phyloP scores from a whole-genome alignment of 2,113 vertebrate genomes.

The Thunnus maccoyii region DNA sequence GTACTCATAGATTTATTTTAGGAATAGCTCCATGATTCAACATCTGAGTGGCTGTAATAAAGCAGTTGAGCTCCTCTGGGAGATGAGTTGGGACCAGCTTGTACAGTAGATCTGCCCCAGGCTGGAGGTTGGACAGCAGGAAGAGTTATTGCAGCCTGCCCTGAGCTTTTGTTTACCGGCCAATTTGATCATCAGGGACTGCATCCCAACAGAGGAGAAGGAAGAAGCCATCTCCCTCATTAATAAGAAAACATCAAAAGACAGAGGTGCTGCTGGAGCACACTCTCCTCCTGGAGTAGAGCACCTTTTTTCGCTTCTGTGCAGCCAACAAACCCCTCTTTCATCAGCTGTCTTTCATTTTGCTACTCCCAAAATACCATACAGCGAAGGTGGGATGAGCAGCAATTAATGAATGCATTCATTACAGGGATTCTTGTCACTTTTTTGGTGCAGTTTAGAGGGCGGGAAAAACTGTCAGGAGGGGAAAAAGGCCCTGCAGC shows the following conservation, averaged over 20 bases:
- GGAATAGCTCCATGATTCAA: conserved; percentile 66
- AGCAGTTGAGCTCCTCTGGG: conserved; percentile 45
- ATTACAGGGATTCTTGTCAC: conserved; percentile 43
- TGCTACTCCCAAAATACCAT: conserved; percentile 52
- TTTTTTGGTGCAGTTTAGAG: conserved; percentile 66
- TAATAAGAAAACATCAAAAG: conserved; percentile 64
- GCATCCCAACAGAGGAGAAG: conserved; percentile 20
- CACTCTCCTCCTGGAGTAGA: conserved; percentile 29
- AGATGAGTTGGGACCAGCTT: conserved; percentile 30
- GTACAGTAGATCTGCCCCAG: conserved; percentile 28
- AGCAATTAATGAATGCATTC: conserved; percentile 57
- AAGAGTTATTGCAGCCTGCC: conserved; percentile 25
- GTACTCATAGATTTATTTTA: conserved; percentile 67
- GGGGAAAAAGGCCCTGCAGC: conserved; percentile 48
- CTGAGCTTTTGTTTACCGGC: conserved; percentile 17
- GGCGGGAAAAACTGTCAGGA: conserved; percentile 51
- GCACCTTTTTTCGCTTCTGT: conserved; percentile 49
- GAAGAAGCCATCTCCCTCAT: conserved; percentile 54
- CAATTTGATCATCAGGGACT: conserved; percentile 34
- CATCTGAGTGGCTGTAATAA: conserved; percentile 64
- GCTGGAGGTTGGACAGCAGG: conserved; percentile 33
- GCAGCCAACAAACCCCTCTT: conserved; percentile 44
- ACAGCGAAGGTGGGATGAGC: conserved; percentile 40
- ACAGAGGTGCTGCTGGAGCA: conserved; percentile 22
- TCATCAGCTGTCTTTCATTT: conserved; percentile 56